These are phyloP conservation scores for Vombatus ursinus DNA, from an alignment of 2,113 vertebrate species.

Conservation along the genomic window DNA sequence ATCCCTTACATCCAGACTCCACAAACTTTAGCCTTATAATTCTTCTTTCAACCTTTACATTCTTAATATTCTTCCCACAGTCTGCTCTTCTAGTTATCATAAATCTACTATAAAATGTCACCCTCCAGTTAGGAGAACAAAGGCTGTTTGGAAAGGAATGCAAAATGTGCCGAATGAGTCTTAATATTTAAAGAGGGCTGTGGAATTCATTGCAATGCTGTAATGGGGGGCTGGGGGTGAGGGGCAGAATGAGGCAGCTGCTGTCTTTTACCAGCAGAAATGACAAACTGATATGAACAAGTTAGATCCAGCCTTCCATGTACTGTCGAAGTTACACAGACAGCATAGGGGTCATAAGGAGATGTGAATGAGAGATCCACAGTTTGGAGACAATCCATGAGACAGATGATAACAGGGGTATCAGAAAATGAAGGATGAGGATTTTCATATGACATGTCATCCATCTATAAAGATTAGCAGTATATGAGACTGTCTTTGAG, in stretches of 20 bases:
- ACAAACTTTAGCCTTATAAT: not conserved
- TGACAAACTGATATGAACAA: not conserved
- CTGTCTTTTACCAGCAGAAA: not conserved
- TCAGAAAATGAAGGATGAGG: not conserved
- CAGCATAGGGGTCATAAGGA: not conserved
- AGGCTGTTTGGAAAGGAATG: conserved; percentile 37
- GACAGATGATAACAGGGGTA: not conserved
- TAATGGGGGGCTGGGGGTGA: conserved; percentile 46
- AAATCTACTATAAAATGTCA: not conserved
- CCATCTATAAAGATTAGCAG: not conserved
- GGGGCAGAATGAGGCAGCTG: not conserved
- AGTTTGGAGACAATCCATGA: not conserved
- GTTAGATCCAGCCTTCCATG: not conserved
- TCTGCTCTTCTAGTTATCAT: not conserved
- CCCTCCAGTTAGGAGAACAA: not conserved
- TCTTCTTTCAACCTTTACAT: not conserved
- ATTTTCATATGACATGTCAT: not conserved
- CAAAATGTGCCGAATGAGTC: not conserved
- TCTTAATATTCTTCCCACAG: not conserved
- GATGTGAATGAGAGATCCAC: not conserved
- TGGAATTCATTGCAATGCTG: conserved; percentile 60
- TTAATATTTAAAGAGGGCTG: not conserved
- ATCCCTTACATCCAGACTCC: not conserved
- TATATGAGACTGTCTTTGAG: not conserved
- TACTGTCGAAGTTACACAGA: not conserved